phyloP scores from a whole-genome alignment of 2,888 invertebrate species.

The Amitus sp. region DNA sequence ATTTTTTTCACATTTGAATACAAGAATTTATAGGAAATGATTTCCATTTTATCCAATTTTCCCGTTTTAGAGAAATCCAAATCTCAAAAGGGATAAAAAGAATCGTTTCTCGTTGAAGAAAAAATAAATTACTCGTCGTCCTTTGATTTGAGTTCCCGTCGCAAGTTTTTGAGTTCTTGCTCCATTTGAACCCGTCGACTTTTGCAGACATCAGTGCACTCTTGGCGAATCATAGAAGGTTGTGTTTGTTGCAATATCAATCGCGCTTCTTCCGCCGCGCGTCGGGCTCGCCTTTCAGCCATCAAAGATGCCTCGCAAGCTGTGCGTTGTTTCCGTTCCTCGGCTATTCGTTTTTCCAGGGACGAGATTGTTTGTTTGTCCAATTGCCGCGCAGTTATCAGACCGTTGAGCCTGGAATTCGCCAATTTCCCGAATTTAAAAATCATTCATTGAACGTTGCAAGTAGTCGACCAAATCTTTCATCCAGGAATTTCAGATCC shows the following conservation, averaged over 20 bases:
- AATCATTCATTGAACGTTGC: too few relatives aligned
- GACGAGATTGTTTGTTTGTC: slow-evolving; percentile 81
- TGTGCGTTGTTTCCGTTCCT: slow-evolving; percentile 83
- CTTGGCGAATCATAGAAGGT: slow-evolving; percentile 65
- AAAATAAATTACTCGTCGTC: slow-evolving; percentile 71
- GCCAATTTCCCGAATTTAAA: too few relatives aligned
- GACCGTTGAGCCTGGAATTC: slow-evolving; percentile 76
- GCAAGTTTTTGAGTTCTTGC: slow-evolving; percentile 74
- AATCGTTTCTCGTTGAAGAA: too few relatives aligned
- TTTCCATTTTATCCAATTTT: not conserved
- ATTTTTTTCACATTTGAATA: not conserved
- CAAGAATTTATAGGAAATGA: not conserved
- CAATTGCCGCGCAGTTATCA: slow-evolving; percentile 77
- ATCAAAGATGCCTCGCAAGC: slow-evolving; percentile 79
- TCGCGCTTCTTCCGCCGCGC: slow-evolving; percentile 68
- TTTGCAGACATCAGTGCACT: slow-evolving; percentile 77
- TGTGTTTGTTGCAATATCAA: slow-evolving; percentile 59
- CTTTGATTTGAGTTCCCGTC: slow-evolving; percentile 72
- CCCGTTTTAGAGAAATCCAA: too few relatives aligned
- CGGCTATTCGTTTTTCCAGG: slow-evolving; percentile 84
- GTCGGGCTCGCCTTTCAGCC: slow-evolving; percentile 78
- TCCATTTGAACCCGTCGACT: slow-evolving; percentile 75
- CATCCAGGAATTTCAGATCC: too few relatives aligned
- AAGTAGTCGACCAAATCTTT: too few relatives aligned
- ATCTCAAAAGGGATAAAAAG: too few relatives aligned